Evolutionary conservation across 2,888 invertebrate species (phyloP), one percentile per base, ranked within the genome.

Genomic region (Dryococelus australis): DNA sequence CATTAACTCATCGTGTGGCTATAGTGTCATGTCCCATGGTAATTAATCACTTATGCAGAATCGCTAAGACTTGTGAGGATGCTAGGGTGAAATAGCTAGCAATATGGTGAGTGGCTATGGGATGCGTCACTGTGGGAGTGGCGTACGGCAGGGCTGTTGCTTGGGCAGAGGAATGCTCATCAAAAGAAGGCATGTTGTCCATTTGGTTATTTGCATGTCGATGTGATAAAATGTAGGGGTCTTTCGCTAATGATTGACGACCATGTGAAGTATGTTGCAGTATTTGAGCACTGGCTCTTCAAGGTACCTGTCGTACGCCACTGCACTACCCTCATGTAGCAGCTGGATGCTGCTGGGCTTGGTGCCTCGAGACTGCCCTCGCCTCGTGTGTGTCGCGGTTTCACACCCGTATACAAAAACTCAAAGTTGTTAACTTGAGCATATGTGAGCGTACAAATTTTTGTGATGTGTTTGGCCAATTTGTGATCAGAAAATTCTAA

Each of bases 361-460:
- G 0, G 47, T 16, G 16, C 47, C 65, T 65, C 24, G 65, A 65
- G 65, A 24, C 65, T 65, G 65, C 65, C n/a, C n/a, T 65, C 65
- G 8, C 12, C 65, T n/a, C 65, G 65, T 24, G n/a, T 65, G 65
- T 20, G n/a, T n/a, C 16, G 65, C 65, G 65, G 47, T 47, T 47
- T 47, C 47, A 16, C 16, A 16, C 16, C 12, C 47, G 47, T 13
- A 47, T 16, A 16, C 16, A 24, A 65, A n/a, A 65, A n/a, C 65
- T 10, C 4, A 6, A 24, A 20, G n/a, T 65, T 12, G 20, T 5
- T 20, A 20, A 24, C 65, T 8, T n/a, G 65, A 65, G 65, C n/a
- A 20, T 51, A n/a, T 65, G 65, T 65, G 65, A 65, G 65, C 65
- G 65, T 65, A 65, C 65, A 65, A 65, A 65, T 65, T 65, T 65